Base-by-base conservation (phyloP, 2,797 vertebrate genomes). In the Sebastes goodei region DNA sequence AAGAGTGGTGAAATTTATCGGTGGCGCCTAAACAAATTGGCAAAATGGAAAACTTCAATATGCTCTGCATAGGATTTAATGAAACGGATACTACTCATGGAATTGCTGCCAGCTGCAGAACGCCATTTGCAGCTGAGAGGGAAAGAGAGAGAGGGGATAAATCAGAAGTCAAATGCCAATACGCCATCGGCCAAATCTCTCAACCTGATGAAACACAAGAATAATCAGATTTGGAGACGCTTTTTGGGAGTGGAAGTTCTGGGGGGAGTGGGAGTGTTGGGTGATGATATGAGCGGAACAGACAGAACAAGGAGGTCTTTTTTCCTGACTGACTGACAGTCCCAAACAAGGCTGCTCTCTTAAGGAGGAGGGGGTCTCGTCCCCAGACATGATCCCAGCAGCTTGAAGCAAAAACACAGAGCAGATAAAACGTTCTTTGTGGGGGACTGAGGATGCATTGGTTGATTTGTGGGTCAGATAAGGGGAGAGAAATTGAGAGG, bases 91-190 rank as follows among this genome's bases (percentile, higher is more conserved):
- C 79, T 78, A 83, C 81, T 91, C 78, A 32, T 75, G 80, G 86
- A 83, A 80, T 78, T 86, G 81, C 76, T 84, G 88, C 86, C 87
- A 91, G 85, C 88, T 88, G 88, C 86, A 78, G 57, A 65, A 53
- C 74, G 74, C 68, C 65, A 52, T 82, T 82, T 84, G 74, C 84
- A 88, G 78, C 80, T 78, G 67, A 86, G 77, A 72, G 74, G 71
- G 62, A 71, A 71, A 56, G 76, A 76, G 76, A 66, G 76, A 68
- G 71, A 57, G 78, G 57, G 77, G 76, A 91, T 93, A 92, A 93
- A 93, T 89, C 89, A 92, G 75, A 86, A 86, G 88, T 90, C 86
- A 91, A 89, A 94, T 89, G 93, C 81, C 93, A 93, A 94, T 91
- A 94, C 23, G 80, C 89, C 90, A 75, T 86, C 74, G 27, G 89